phyloP scores from a whole-genome alignment of 2,888 invertebrate genomes.

The Sminthurides aquaticus region DNA sequence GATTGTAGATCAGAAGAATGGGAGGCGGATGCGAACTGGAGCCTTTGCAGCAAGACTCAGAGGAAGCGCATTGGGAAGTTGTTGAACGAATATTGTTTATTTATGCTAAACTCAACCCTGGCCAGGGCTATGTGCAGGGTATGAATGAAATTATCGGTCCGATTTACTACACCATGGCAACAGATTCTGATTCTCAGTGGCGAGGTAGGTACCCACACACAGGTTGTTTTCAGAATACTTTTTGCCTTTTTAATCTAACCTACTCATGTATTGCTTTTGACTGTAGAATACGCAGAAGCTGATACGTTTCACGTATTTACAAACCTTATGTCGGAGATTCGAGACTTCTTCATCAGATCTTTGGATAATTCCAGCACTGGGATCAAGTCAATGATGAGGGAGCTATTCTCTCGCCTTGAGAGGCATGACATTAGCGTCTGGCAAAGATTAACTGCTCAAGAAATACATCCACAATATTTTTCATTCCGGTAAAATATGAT shows the following conservation, averaged over 20 bases:
- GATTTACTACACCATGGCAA: slow-evolving; percentile 94
- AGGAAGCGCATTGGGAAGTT: slow-evolving; percentile 98
- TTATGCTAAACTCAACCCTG: slow-evolving; percentile 96
- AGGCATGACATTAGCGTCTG: slow-evolving; percentile 69
- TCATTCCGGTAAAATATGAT: slow-evolving; percentile 36
- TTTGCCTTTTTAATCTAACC: slow-evolving; percentile 10
- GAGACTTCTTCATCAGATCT: slow-evolving; percentile 94
- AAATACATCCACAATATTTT: slow-evolving; percentile 71
- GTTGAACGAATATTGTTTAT: slow-evolving; percentile 93
- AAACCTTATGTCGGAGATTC: slow-evolving; percentile 92
- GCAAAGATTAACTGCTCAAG: slow-evolving; percentile 68
- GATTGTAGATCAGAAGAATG: slow-evolving; percentile 8
- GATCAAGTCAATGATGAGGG: slow-evolving; percentile 81
- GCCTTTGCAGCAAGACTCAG: slow-evolving; percentile 43
- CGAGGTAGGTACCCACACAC: slow-evolving; percentile 55
- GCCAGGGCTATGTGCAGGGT: slow-evolving; percentile 88
- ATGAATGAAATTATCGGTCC: slow-evolving; percentile 99
- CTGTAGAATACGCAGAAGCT: slow-evolving; percentile 81
- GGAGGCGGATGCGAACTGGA: slow-evolving; percentile 19
- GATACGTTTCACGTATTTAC: slow-evolving; percentile 99
- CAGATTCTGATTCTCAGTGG: slow-evolving; percentile 70
- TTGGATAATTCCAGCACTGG: slow-evolving; percentile 88
- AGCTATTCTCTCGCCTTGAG: slow-evolving; percentile 67
- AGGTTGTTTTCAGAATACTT: not conserved
- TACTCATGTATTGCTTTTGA: slow-evolving; percentile 14